Conservation (phyloP, 2,888 invertebrate species). For the Agrochola macilenta region DNA sequence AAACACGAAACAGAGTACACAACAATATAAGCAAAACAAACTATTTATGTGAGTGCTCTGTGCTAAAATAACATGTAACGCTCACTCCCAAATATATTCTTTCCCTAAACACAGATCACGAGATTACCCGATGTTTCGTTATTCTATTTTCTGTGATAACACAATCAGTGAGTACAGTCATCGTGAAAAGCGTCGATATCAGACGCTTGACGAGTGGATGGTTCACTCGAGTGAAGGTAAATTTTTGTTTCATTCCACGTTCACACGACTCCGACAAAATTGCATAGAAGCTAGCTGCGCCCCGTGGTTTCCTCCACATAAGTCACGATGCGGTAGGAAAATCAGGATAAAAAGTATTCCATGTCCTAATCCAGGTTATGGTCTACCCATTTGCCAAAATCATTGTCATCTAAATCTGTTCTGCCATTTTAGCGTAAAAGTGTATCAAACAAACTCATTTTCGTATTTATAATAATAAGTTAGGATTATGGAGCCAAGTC, state of each 20-base stretch:
- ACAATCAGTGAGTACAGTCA: slow-evolving; percentile 47
- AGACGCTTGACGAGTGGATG: not conserved
- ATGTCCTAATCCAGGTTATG: too few species aligned
- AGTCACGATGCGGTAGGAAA: too few species aligned
- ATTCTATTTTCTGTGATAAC: slow-evolving; percentile 52
- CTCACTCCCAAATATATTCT: slow-evolving; percentile 28
- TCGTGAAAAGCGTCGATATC: slow-evolving; percentile 33
- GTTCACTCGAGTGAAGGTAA: not conserved
- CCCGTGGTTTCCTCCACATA: too few species aligned
- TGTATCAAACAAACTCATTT: too few species aligned
- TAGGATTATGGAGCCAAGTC: too few species aligned
- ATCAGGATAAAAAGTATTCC: too few species aligned
- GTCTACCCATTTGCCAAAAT: too few species aligned
- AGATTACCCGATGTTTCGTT: slow-evolving; percentile 48
- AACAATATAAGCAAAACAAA: slow-evolving; percentile 34
- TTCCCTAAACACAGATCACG: slow-evolving; percentile 23
- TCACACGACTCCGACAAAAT: not conserved
- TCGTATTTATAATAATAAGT: too few species aligned
- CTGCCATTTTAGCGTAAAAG: too few species aligned
- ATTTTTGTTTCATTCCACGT: not conserved
- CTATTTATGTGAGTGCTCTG: slow-evolving; percentile 25
- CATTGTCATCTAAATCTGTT: too few species aligned
- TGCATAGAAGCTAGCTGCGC: too few species aligned
- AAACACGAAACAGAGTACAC: slow-evolving; percentile 26
- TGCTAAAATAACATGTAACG: slow-evolving; percentile 35